These are phyloP conservation scores for Candidula unifasciata DNA, from an alignment of 2,888 invertebrate species.

Conservation along the genomic window DNA sequence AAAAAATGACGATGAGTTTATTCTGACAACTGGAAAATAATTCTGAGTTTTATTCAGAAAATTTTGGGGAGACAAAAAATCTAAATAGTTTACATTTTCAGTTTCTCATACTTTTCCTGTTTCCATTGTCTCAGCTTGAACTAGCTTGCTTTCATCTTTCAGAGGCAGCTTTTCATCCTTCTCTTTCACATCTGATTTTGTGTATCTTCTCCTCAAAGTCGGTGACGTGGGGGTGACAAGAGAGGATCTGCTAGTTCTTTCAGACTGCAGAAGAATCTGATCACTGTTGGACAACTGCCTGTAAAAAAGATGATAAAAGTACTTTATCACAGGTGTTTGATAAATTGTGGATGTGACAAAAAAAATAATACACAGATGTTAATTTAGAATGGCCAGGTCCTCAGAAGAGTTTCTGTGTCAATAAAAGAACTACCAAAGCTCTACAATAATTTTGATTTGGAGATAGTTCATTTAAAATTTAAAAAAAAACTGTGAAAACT, in stretches of 20 bases:
- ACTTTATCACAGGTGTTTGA: too few relatives aligned
- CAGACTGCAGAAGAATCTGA: conserved; percentile 57
- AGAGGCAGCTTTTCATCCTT: conserved; percentile 43
- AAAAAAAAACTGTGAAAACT: too few relatives aligned
- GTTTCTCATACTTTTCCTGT: conserved; percentile 70
- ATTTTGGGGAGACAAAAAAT: too few relatives aligned
- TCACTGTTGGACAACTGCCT: conserved; percentile 65
- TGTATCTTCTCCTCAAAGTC: background rate
- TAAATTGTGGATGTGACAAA: background rate
- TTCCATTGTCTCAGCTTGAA: conserved; percentile 73
- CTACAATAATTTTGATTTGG: too few relatives aligned
- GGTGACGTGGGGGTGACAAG: background rate
- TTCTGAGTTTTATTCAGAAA: too few relatives aligned
- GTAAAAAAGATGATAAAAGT: conserved; percentile 19
- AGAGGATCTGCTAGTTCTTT: conserved; percentile 28
- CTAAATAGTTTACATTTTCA: background rate
- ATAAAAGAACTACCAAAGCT: background rate
- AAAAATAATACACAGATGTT: background rate
- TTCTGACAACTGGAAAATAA: too few relatives aligned
- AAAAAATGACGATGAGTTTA: too few relatives aligned
- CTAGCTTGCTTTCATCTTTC: conserved; percentile 68
- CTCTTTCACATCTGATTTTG: conserved; percentile 5
- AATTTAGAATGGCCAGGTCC: background rate
- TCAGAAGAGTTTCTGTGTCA: background rate
- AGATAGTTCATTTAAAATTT: too few relatives aligned